Conservation (phyloP, 2,797 vertebrate genomes). For the Rallus crepitans region DNA sequence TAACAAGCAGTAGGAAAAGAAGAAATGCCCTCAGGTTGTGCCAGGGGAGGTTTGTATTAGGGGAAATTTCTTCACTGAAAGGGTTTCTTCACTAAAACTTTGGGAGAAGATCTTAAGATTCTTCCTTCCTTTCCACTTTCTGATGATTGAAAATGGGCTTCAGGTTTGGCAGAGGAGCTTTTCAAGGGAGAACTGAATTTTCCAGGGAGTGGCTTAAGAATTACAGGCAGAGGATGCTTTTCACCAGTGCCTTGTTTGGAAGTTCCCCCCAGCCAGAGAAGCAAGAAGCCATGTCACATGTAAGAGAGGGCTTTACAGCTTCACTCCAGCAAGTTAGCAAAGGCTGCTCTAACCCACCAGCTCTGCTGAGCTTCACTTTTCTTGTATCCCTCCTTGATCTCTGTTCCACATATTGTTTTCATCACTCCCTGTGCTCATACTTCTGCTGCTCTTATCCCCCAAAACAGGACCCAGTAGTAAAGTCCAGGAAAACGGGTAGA, state of each 20-base stretch:
- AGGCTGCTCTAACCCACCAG: not conserved
- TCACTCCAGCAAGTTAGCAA: not conserved
- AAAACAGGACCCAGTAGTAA: not conserved
- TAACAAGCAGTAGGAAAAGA: too few species aligned
- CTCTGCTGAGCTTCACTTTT: not conserved
- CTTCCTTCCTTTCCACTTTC: not conserved
- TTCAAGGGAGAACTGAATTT: not conserved
- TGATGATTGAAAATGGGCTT: not conserved
- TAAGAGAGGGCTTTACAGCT: not conserved
- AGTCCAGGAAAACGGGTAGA: not conserved
- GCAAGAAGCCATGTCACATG: not conserved
- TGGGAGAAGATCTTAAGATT: not conserved
- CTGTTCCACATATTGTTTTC: not conserved
- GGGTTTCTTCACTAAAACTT: not conserved
- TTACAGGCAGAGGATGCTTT: not conserved
- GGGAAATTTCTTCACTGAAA: too few species aligned
- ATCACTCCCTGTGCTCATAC: not conserved
- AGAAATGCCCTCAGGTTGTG: too few species aligned
- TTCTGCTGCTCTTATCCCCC: not conserved
- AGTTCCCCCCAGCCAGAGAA: not conserved
- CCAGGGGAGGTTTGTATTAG: too few species aligned
- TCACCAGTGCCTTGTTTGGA: not conserved
- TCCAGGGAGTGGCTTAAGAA: not conserved
- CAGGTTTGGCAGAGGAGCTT: not conserved
- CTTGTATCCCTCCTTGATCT: not conserved